Evolutionary conservation across 53 echinoderm and acorn worm species (phyloP), one percentile per base, ranked within the genome.

Genomic region (Arbacia lixula): DNA sequence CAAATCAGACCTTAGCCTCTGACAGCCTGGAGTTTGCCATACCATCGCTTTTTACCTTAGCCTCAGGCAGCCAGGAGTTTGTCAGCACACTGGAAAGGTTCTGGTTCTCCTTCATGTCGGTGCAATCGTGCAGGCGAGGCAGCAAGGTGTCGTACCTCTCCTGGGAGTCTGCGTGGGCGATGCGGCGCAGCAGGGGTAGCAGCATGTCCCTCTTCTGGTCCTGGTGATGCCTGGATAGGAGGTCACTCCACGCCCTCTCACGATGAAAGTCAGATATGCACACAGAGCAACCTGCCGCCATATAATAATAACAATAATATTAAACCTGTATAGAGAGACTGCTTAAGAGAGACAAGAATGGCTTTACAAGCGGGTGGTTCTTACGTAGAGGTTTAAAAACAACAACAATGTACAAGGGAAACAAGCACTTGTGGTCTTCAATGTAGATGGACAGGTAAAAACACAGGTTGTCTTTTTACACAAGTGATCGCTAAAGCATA

Each of bases 161-260:
- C 4, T 29, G 17, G 3, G 71, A 40, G 14, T 71, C 71, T 71
- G 71, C 71, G 42, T 71, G 71, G 38, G 71, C 71, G 14, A 71
- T 49, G 29, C 30, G 71, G 14, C 71, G 71, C 11, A 71, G 49
- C 71, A 71, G 21, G 17, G 71, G 26, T 40, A 71, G 12, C 21
- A 71, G 17, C 0, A 43, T 14, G 24, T 71, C 71, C 49, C 43
- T 71, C 49, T 71, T 71, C 71, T 40, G 71, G 46, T 46, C 46
- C 16, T 26, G 41, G 24, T 28, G 41, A 36, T 5, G 1, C n/a
- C 43, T 30, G 1, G 12, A 26, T 11, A 43, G 1, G 25, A 71
- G 46, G 16, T 40, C 71, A 32, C 3, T 14, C 71, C 71, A 71
- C n/a, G 71, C 71, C 22, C 71, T 71, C 71, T 71, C 71, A 27